Conservation (phyloP, 2,113 vertebrate species). For the Condylura cristata region DNA sequence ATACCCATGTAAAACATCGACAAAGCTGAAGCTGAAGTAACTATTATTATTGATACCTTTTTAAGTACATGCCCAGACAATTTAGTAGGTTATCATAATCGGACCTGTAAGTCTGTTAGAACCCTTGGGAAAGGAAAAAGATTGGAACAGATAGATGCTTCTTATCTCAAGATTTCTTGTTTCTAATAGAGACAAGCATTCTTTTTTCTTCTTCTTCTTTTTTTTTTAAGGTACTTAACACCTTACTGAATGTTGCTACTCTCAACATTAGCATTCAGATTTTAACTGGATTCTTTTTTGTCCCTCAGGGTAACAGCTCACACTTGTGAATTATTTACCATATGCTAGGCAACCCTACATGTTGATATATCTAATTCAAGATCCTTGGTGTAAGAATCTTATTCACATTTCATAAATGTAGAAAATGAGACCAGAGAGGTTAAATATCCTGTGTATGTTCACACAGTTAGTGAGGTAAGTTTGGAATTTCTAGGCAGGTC, state of each 20-base stretch:
- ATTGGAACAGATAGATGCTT: constrained; percentile 25
- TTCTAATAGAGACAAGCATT: constrained; percentile 12
- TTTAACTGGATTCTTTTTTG: background rate
- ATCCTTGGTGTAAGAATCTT: background rate
- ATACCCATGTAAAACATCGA: constrained; percentile 50
- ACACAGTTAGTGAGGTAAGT: background rate
- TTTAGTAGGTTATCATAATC: constrained; percentile 45
- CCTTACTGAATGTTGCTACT: background rate
- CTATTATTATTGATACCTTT: constrained; percentile 34
- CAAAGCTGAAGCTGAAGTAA: constrained; percentile 3
- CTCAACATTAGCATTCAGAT: background rate
- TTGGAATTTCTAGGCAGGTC: background rate
- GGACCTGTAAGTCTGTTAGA: background rate
- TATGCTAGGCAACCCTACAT: background rate
- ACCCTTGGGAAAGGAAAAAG: constrained; percentile 69
- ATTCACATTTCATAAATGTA: background rate
- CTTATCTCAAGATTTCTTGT: constrained; percentile 37
- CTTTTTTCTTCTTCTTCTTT: background rate
- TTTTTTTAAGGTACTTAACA: background rate
- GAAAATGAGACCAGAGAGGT: background rate
- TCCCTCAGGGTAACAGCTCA: background rate
- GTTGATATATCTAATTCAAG: background rate
- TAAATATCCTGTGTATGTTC: background rate
- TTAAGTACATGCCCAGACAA: constrained; percentile 30
- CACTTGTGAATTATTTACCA: background rate